Base-by-base conservation (phyloP, 2,113 vertebrate species). In the Ophiodon elongatus region DNA sequence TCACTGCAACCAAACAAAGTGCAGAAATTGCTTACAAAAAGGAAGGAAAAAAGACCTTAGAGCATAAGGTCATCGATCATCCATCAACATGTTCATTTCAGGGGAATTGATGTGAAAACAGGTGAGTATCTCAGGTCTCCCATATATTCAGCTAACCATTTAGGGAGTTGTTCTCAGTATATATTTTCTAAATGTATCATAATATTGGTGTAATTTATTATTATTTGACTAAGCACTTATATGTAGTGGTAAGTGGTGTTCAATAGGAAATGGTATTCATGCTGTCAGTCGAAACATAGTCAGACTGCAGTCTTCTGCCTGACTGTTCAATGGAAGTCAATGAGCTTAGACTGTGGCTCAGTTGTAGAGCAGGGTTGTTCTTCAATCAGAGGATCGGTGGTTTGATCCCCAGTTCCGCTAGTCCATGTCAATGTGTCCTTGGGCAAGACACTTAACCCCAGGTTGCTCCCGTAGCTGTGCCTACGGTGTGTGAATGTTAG, bases 251-350 rank as follows among this genome's bases (percentile, higher is more conserved):
- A 6, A 52, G 23, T 33, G 67, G 5, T 1, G 19, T 47, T 29
- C 29, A 31, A 33, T 60, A 33, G n/a, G 14, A 50, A 33, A 68
- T 67, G 14, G 17, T 27, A 27, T 67, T 45, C 33, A 19, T 67
- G 39, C 25, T 29, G 7, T 27, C 27, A 68, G 41, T 6, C 45
- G 39, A 67, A 27, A 45, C n/a, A 29, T 8, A 13, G 43, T 23
- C 23, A 56, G 68, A 37, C 68, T 71, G 21, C 31, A 54, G 23
- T 56, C 23, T 39, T n/a, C 69, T 73, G 35, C 37, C 33, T 72
- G 33, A 11, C 35, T 57, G 47, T n/a, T n/a, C 11, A 27, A 15
- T 25, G 33, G n/a, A 56, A 39, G 25, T 15, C 52, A 57, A 37
- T 56, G 23, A 57, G 31, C 50, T 71, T n/a, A n/a, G n/a, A n/a